Conservation (phyloP, 1,140 invertebrate genomes). For the Linepithema humile region DNA sequence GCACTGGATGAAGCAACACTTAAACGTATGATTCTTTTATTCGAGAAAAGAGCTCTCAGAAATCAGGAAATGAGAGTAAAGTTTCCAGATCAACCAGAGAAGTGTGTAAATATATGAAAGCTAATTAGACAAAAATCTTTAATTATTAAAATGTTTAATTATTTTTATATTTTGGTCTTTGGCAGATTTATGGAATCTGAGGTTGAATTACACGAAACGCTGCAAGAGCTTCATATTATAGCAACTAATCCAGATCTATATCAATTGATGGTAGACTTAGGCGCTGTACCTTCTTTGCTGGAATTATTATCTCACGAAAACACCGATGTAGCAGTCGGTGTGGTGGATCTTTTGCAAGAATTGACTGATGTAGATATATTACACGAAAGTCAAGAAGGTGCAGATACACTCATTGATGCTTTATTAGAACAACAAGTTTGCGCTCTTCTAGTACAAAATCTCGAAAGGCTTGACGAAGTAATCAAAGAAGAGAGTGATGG, state of each 20-base stretch:
- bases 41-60: constrained; percentile 97
- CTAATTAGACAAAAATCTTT: not conserved
- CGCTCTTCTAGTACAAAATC: constrained; percentile 95
- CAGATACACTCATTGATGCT: constrained; percentile 90
- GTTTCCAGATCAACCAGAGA: constrained; percentile 98
- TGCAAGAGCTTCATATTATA: constrained; percentile 97
- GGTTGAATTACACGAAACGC: constrained; percentile 95
- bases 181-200: constrained; percentile 99
- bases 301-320: constrained; percentile 98
- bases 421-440: constrained; percentile 95
- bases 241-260: constrained; percentile 98
- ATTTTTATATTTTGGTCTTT: constrained; percentile 55
- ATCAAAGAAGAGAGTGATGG: constrained; percentile 98
- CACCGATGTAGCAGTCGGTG: constrained; percentile 94
- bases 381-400: constrained; percentile 94
- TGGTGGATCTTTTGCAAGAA: constrained; percentile 94
- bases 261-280: constrained; percentile 94
- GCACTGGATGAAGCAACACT: constrained; percentile 94
- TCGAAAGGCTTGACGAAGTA: constrained; percentile 96
- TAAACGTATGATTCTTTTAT: constrained; percentile 94
- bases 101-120: constrained; percentile 81
- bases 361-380: constrained; percentile 98
- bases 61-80: constrained; percentile 99
- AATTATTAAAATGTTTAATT: not conserved
- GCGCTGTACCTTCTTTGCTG: constrained; percentile 95